A percentile compares a stretch with the other conserved stretches of the same genome.
Conservation (phyloP, 2,113 vertebrate species). For the Malurus melanocephalus region DNA sequence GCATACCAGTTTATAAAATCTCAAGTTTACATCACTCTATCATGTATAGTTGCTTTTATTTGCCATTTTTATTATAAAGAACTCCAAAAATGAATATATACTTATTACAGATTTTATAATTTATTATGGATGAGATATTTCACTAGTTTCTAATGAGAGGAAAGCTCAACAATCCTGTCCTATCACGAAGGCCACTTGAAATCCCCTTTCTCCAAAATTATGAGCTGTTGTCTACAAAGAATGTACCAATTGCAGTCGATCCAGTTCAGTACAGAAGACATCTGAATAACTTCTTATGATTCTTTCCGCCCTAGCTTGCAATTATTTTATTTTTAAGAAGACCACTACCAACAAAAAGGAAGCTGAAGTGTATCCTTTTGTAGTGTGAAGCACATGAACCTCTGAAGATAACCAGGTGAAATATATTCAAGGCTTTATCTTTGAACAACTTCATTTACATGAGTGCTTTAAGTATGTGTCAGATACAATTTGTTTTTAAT, state of each 20-base stretch:
- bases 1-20: not conserved
- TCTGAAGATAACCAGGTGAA: not conserved
- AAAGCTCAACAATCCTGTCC: no score
- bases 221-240: not conserved
- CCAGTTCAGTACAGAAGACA: not conserved
- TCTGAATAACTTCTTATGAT: not conserved
- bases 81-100: not conserved
- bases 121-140: not conserved
- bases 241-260: not conserved
- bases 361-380: not conserved
- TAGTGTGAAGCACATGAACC: not conserved
- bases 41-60: not conserved
- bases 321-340: not conserved
- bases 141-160: not conserved
- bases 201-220: not conserved
- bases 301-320: not conserved
- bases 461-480: not conserved
- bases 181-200: not conserved
- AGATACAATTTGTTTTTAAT: slow-evolving; percentile 20
- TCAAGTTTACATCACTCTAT: not conserved
- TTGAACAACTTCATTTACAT: not conserved
- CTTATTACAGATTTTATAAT: not conserved
- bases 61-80: not conserved
- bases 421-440: not conserved
- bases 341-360: not conserved